phyloP scores from a whole-genome alignment of 2,113 vertebrate species.

The Pristiophorus japonicus region DNA sequence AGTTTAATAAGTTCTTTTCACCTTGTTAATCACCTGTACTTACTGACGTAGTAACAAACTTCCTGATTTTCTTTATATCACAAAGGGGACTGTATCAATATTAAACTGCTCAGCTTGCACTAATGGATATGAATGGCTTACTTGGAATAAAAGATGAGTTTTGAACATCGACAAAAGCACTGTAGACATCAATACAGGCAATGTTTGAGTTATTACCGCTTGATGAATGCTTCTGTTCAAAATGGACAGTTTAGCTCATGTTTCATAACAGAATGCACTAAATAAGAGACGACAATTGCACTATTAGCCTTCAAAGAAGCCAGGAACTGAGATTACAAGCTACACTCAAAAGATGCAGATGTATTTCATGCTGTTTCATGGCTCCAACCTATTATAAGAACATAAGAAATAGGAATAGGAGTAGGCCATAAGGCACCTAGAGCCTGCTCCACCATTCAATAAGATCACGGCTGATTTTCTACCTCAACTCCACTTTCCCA shows the following conservation, averaged over 20 bases:
- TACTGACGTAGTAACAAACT: not conserved
- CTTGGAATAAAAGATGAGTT: not conserved
- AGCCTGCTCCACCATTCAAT: too few species aligned
- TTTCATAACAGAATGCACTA: not conserved
- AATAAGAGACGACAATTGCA: not conserved
- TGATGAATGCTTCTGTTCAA: too few species aligned
- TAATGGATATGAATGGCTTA: not conserved
- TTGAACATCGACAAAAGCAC: not conserved
- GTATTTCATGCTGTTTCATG: not conserved
- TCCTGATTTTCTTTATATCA: not conserved
- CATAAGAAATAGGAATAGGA: not conserved
- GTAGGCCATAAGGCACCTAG: too few species aligned
- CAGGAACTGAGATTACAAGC: not conserved
- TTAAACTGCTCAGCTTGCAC: not conserved
- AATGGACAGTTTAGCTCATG: not conserved
- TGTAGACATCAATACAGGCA: not conserved
- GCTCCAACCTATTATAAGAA: not conserved
- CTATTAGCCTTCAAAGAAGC: not conserved
- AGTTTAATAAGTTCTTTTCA: not conserved
- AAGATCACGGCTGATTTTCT: too few species aligned
- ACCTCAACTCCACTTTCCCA: too few species aligned
- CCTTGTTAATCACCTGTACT: not conserved
- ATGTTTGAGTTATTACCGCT: too few species aligned
- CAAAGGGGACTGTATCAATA: not conserved
- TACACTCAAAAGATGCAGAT: not conserved